Conservation (phyloP, 2,797 vertebrate genomes). For the Typhlichthys eigenmanni region DNA sequence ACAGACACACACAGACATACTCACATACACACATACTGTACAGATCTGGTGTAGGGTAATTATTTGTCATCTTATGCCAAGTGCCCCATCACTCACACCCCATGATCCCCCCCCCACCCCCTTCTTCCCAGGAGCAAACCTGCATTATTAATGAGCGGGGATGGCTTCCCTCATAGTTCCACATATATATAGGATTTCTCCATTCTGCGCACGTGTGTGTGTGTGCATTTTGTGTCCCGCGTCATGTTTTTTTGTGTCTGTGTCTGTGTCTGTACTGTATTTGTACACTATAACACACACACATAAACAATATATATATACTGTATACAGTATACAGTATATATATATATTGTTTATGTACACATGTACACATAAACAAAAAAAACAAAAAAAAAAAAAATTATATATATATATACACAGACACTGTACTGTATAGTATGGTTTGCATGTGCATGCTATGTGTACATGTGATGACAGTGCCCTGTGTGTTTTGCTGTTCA, state of each 20-base stretch:
- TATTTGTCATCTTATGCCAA: constrained; percentile 10
- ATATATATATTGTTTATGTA: constrained; percentile 10
- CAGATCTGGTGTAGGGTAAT: background rate
- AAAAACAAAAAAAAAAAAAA: background rate
- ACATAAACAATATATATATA: too few relatives aligned
- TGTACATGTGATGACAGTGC: constrained; percentile 12
- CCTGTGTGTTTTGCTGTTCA: constrained; percentile 30
- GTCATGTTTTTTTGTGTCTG: too few relatives aligned
- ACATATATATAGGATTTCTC: background rate
- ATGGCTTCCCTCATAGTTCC: background rate
- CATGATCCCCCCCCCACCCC: constrained; percentile 8
- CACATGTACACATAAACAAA: constrained; percentile 11
- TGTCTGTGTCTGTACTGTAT: background rate
- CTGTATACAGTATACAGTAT: background rate
- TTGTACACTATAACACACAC: background rate
- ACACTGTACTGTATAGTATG: too few relatives aligned
- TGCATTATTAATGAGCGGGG: background rate
- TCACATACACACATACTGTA: background rate
- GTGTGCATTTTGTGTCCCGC: constrained; percentile 4
- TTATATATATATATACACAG: background rate
- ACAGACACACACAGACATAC: background rate
- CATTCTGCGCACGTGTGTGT: background rate
- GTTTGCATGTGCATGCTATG: background rate
- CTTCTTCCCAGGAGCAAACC: constrained; percentile 12
- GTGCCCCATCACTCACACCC: constrained; percentile 15